phyloP scores from a whole-genome alignment of 92 coral and sea anemone species.

The Hydrozoanthus gracilis region DNA sequence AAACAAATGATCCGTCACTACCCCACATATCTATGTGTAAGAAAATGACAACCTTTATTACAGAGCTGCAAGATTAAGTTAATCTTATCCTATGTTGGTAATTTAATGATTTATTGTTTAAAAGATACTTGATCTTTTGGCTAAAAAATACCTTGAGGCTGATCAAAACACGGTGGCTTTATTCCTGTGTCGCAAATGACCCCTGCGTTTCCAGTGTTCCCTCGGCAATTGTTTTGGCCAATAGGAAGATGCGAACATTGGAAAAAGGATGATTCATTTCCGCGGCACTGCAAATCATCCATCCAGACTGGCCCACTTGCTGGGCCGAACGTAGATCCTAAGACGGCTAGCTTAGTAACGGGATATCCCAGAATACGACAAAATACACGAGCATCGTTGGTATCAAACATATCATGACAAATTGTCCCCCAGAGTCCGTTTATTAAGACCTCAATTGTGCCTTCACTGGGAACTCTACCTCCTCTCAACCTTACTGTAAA shows the following conservation, averaged over 20 bases:
- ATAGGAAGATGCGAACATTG: slow-evolving; percentile 24
- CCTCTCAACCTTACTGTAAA: neutral
- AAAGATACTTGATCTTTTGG: neutral
- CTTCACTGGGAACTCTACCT: slow-evolving; percentile 19
- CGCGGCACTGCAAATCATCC: slow-evolving; percentile 14
- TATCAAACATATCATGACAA: slow-evolving; percentile 15
- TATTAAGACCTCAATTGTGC: slow-evolving; percentile 10
- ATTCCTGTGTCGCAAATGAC: slow-evolving; percentile 11
- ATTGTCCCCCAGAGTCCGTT: slow-evolving; percentile 33
- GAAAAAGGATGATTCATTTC: slow-evolving; percentile 7
- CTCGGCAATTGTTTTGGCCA: slow-evolving; percentile 12
- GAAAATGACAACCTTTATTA: no score
- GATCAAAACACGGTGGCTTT: neutral
- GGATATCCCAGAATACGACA: slow-evolving; percentile 7
- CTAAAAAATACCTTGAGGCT: neutral
- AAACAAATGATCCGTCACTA: no score
- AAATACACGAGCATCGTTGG: neutral
- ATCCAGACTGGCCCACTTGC: slow-evolving; percentile 28
- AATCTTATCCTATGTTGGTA: no score
- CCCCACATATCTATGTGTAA: no score
- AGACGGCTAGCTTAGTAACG: neutral
- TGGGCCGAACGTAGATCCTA: slow-evolving; percentile 8
- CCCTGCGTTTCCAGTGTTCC: slow-evolving; percentile 22
- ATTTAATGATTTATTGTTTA: no score
- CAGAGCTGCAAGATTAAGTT: no score